Percentiles rank a stretch among this genome's conserved stretches.
Conservation (phyloP, 2,797 vertebrate species). For the Lepus townsendii region DNA sequence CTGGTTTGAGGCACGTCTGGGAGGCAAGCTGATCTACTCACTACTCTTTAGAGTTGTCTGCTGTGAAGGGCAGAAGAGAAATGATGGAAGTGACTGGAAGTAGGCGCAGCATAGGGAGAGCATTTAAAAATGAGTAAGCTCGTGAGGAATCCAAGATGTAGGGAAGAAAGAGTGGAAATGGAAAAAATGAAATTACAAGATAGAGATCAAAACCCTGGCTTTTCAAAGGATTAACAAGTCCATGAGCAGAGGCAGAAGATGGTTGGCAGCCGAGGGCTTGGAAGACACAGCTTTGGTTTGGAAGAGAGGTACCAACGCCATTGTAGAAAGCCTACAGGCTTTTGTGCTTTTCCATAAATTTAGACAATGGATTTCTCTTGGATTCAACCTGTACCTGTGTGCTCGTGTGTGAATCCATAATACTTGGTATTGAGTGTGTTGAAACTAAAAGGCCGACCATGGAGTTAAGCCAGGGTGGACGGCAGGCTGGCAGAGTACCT, state of each 20-base stretch:
- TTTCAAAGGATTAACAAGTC: background rate
- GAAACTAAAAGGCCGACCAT: background rate
- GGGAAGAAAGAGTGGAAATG: background rate
- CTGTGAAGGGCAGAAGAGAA: background rate
- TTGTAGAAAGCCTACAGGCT: background rate
- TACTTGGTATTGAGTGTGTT: background rate
- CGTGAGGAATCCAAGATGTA: background rate
- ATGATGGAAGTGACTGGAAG: background rate
- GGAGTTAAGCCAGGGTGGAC: background rate
- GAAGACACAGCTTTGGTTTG: background rate
- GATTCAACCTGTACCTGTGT: background rate
- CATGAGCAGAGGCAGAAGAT: background rate
- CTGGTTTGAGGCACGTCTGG: background rate
- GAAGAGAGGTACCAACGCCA: background rate
- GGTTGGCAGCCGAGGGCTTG: background rate
- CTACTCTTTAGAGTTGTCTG: background rate
- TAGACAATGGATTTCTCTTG: background rate
- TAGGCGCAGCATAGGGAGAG: background rate
- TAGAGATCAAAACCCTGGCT: background rate
- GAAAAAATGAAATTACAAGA: background rate
- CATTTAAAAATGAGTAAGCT: background rate
- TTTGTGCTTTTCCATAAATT: background rate
- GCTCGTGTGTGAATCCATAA: background rate
- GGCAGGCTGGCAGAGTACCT: background rate
- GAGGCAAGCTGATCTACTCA: background rate